phyloP scores from a whole-genome alignment of 2,113 vertebrate genomes.

The Psammodynastes pulverulentus region DNA sequence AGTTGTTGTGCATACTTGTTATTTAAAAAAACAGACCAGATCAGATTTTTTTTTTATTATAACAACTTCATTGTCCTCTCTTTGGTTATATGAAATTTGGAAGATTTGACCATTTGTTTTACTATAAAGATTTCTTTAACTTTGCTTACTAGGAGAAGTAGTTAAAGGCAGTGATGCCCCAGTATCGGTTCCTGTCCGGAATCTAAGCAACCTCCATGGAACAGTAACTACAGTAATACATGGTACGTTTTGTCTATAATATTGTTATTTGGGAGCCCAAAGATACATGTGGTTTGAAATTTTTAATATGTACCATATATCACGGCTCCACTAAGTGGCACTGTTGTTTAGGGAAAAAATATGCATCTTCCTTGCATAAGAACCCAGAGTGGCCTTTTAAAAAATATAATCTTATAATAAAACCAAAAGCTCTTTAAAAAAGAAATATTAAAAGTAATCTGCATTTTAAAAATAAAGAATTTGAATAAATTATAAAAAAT shows the following conservation, averaged over 20 bases:
- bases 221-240: slow-evolving; percentile 63
- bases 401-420: not conserved
- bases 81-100: not conserved
- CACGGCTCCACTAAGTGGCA: slow-evolving; percentile 68
- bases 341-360: slow-evolving; percentile 62
- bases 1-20: not conserved
- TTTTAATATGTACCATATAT: slow-evolving; percentile 41
- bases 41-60: not conserved
- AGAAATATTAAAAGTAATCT: not conserved
- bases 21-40: not conserved
- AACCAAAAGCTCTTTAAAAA: not conserved
- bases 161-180: slow-evolving; percentile 76
- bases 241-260: not conserved
- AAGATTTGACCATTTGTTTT: slow-evolving; percentile 24
- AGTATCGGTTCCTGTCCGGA: slow-evolving; percentile 75
- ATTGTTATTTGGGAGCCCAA: slow-evolving; percentile 10
- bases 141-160: slow-evolving; percentile 75
- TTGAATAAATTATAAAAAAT: not conserved
- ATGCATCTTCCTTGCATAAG: not conserved
- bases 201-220: slow-evolving; percentile 81
- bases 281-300: slow-evolving; percentile 29
- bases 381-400: not conserved
- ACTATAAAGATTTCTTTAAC: slow-evolving; percentile 53
- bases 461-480: not conserved
- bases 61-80: slow-evolving; percentile 12